Evolutionary conservation across 2,113 vertebrate genomes (phyloP), one percentile per base, ranked within the genome.

Genomic region (Capra hircus): DNA sequence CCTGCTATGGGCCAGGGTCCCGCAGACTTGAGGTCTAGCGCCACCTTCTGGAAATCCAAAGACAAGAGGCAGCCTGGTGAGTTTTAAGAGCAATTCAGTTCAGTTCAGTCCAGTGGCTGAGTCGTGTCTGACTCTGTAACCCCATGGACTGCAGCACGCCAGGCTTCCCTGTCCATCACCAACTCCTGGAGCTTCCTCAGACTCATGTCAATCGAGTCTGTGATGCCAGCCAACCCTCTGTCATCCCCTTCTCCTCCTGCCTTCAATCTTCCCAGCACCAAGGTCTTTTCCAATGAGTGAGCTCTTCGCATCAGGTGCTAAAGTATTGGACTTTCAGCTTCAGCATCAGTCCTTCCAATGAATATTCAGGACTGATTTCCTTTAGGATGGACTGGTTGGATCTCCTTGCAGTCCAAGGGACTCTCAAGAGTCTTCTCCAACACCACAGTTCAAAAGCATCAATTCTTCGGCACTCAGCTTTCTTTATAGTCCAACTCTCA

Each of bases 291-390:
- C 7, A 36, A 5, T 19, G 17, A 36, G 13, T n/a, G 1, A n/a
- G 0, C 33, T 19, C 64, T n/a, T 67, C 0, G 2, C 33, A 67
- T 4, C 3, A n/a, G 16, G 7, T 19, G 64, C 16, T 4, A 67
- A n/a, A 36, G 4, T 33, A 33, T 2, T 17, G 14, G 60, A 33
- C 1, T 33, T 64, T 8, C 30, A 17, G 7, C 30, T n/a, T n/a
- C 1, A 64, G 30, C 62, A n/a, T 17, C 7, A 17, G 3, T 64
- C 62, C 30, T 64, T 64, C 7, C 62, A 64, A 9, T 33, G 15
- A 64, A 64, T 4, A 33, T 8, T 2, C 30, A 64, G 62, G 62
- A 17, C 36, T 36, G 36, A 36, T 36, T 36, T 36, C 36, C 36
- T 36, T 36, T 36, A 36, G 36, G 36, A 36, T 36, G 36, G 36